These are phyloP conservation scores for Furcifer pardalis DNA, from an alignment of 2,797 vertebrate species.

Conservation along the genomic window DNA sequence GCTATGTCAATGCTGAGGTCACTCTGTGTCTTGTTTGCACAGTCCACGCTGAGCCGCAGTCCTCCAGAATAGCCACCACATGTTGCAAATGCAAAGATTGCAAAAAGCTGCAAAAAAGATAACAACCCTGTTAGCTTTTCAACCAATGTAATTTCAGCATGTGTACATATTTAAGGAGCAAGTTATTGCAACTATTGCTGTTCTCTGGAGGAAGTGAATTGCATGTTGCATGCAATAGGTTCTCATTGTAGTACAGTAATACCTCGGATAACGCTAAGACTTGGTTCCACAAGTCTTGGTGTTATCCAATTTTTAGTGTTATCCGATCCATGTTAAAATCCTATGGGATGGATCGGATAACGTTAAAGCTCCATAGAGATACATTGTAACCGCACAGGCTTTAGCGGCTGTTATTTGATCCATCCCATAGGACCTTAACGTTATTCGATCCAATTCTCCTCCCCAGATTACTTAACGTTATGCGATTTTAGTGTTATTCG, in stretches of 20 bases:
- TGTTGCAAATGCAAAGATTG: constrained; percentile 99
- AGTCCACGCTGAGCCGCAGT: constrained; percentile 95
- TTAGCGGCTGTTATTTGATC: too few species aligned
- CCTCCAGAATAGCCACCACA: constrained; percentile 96
- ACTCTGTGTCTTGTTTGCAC: constrained; percentile 94
- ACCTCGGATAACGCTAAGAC: too few species aligned
- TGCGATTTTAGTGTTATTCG: too few species aligned
- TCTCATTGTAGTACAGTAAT: background rate
- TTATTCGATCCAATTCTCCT: too few species aligned
- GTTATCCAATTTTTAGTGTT: too few species aligned
- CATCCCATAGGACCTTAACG: too few species aligned
- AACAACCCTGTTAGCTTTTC: constrained; percentile 27
- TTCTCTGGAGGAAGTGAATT: background rate
- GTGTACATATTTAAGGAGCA: background rate
- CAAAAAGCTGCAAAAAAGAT: constrained; percentile 88
- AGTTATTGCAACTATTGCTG: background rate
- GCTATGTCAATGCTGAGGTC: constrained; percentile 92
- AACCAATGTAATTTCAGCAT: background rate
- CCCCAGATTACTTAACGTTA: too few species aligned
- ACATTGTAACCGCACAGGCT: too few species aligned
- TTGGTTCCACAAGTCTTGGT: too few species aligned
- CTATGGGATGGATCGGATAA: too few species aligned
- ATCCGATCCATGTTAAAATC: too few species aligned
- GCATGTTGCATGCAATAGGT: background rate
- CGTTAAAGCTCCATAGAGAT: too few species aligned